Conservation (phyloP, 2,888 invertebrate species). For the Acrobasis repandana region DNA sequence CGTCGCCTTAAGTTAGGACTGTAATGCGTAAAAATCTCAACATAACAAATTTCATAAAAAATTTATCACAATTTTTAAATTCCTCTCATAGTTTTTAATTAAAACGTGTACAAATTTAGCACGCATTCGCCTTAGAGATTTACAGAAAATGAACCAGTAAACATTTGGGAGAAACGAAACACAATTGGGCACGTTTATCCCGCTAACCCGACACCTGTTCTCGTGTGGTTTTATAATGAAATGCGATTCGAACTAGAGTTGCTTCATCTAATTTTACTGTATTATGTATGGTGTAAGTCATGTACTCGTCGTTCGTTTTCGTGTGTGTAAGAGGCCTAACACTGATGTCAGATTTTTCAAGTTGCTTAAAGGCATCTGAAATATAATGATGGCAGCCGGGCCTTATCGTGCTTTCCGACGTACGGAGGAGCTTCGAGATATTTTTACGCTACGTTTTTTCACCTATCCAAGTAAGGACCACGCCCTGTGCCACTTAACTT, state of each 20-base stretch:
- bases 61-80: background rate
- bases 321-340: too few species aligned
- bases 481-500: too few species aligned
- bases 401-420: too few species aligned
- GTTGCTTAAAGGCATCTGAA: too few species aligned
- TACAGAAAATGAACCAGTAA: conserved; percentile 13
- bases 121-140: conserved; percentile 1
- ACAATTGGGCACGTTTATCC: conserved; percentile 28
- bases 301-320: background rate
- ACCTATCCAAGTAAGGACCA: too few species aligned
- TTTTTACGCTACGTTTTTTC: too few species aligned
- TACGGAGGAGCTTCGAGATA: too few species aligned
- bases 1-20: background rate
- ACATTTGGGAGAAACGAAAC: conserved; percentile 18
- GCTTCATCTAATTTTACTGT: conserved; percentile 32
- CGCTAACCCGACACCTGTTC: conserved; percentile 37
- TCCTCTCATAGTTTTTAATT: conserved; percentile 7
- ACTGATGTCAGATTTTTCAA: too few species aligned
- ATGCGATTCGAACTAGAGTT: conserved; percentile 37
- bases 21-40: background rate
- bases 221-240: conserved; percentile 42
- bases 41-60: background rate
- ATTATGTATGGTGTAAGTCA: conserved; percentile 24
- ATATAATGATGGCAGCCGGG: too few species aligned
- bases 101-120: conserved; percentile 9